Base-by-base conservation (phyloP, 2,797 vertebrate genomes). In the Tachyglossus aculeatus region DNA sequence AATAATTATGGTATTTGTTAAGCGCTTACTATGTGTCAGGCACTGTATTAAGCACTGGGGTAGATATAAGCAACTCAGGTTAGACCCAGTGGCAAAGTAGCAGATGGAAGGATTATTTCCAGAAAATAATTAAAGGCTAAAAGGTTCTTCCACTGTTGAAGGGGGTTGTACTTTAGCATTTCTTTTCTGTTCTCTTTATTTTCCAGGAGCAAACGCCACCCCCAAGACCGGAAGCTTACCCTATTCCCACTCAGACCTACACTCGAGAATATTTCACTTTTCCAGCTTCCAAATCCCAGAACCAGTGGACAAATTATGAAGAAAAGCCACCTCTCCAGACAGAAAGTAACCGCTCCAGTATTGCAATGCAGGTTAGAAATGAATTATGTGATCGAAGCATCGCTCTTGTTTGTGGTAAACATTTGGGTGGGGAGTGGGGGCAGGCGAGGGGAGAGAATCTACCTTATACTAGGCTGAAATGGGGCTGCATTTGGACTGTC, bases 241-340 rank as follows among this genome's bases (percentile, higher is more conserved):
- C 98, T 64, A 98, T 99, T 86, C 98, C 98, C 65, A 99, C 98
- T 24, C 96, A 99, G 90, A 98, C 98, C 1, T 99, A 97, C 79
- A 91, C 95, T 69, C 94, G 97, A 67, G 98, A 99, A 41, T 99
- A 99, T 91, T 99, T 98, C 91, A 99, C 98, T 51, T 96, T 99
- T 86, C 98, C 98, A 3, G 96, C 96, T 54, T 96, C 96, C 5
- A 98, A 95, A 88, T 96, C 96, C 72, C 96, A 96, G 65, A 95
- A 91, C 89, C 96, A 96, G 77, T 98, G 97, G 97, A 93, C 95
- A 51, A 87, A 81, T 76, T 93, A 95, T 68, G 96, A 98, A 60
- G 96, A 97, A 29, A 90, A 95, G 67, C 86, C 93, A 11, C 92
- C 92, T 29, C 8, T 81, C 44, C 92, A 85, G 73, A 70, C 86